Conservation (phyloP, 2,797 vertebrate species). For the Acanthurus leucopareius region DNA sequence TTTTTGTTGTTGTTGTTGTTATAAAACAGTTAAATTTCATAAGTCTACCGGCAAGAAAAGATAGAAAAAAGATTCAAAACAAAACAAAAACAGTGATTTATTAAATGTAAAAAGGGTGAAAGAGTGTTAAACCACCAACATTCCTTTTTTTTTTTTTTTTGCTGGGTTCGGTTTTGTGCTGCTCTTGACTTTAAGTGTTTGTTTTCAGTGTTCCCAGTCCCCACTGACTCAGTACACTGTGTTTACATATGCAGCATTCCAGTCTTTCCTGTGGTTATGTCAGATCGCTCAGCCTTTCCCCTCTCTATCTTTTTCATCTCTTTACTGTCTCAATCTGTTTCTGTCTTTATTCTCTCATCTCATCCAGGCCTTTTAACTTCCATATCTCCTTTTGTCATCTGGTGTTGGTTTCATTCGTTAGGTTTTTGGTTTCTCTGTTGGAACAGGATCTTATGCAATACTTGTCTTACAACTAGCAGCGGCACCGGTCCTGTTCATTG, state of each 20-base stretch:
- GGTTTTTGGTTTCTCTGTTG: constrained; percentile 27
- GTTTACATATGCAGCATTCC: constrained; percentile 76
- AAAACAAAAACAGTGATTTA: no score
- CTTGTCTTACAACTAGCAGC: not conserved
- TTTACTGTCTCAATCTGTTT: constrained; percentile 9
- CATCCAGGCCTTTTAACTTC: not conserved
- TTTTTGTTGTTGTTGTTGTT: not conserved
- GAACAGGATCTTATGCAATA: constrained; percentile 11
- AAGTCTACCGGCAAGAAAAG: no score
- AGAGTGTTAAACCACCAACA: not conserved
- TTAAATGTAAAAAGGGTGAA: no score
- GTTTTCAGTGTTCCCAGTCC: constrained; percentile 30
- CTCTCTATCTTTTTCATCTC: constrained; percentile 18
- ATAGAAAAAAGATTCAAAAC: no score
- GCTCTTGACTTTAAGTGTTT: constrained; percentile 24
- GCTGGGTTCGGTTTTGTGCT: not conserved
- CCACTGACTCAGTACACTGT: constrained; percentile 41
- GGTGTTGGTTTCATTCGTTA: constrained; percentile 17
- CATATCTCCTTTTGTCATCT: constrained; percentile 12
- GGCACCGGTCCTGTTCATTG: not conserved
- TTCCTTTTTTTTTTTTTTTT: not conserved
- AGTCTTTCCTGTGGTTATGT: constrained; percentile 57
- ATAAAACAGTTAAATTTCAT: no score
- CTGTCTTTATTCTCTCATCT: constrained; percentile 1
- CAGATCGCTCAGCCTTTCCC: constrained; percentile 1